Conservation (phyloP, 2,888 invertebrate species). For the Phlogophora meticulosa region DNA sequence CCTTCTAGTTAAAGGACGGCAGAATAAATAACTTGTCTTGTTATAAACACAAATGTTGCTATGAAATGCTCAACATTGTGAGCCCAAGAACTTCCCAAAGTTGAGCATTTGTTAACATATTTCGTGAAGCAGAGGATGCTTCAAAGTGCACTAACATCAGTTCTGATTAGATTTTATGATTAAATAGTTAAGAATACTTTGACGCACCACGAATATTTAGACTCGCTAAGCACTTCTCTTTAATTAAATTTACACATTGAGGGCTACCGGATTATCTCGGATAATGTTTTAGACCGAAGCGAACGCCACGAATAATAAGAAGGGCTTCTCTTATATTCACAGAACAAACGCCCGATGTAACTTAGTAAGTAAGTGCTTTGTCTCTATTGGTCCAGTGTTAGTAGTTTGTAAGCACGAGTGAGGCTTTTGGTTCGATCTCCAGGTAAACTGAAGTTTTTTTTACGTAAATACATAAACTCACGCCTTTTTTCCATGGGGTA, state of each 20-base stretch:
- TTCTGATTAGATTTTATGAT: conserved; percentile 26
- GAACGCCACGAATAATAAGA: conserved; percentile 61
- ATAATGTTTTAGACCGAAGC: conserved; percentile 59
- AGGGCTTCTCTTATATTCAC: conserved; percentile 42
- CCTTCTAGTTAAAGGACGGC: too few relatives aligned
- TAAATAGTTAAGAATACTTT: conserved; percentile 26
- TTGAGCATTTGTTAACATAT: not conserved
- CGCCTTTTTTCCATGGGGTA: too few relatives aligned
- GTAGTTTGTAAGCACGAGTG: not conserved
- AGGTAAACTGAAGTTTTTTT: not conserved
- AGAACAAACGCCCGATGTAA: conserved; percentile 20
- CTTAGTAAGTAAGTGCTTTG: conserved; percentile 29
- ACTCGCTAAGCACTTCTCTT: conserved; percentile 64
- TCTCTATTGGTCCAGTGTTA: not conserved
- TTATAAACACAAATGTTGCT: too few relatives aligned
- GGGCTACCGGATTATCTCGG: conserved; percentile 57
- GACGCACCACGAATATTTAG: conserved; percentile 59
- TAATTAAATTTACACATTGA: conserved; percentile 73
- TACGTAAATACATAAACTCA: too few relatives aligned
- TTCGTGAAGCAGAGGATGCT: too few relatives aligned
- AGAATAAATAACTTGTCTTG: too few relatives aligned
- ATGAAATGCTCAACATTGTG: too few relatives aligned
- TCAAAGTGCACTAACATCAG: not conserved
- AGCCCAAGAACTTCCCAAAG: too few relatives aligned
- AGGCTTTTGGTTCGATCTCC: not conserved